Conservation (phyloP, 2,113 vertebrate genomes). For the Ageneiosus marmoratus region DNA sequence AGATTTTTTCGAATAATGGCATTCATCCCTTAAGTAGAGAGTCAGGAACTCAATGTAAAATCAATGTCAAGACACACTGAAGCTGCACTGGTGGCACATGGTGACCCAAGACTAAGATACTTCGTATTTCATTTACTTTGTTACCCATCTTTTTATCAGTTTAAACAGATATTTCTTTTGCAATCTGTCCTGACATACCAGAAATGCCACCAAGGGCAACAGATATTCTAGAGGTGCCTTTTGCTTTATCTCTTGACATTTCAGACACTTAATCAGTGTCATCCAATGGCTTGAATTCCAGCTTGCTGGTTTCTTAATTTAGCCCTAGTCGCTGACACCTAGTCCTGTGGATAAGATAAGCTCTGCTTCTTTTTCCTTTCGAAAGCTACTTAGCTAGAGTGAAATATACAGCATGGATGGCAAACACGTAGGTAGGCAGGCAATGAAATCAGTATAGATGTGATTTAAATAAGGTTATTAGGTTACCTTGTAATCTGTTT, state of each 20-base stretch:
- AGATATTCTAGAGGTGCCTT: not conserved
- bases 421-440: not conserved
- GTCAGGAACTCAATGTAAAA: no score
- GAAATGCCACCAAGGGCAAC: not conserved
- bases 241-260: constrained; percentile 38
- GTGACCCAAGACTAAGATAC: no score
- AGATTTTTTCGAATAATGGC: no score
- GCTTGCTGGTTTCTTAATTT: constrained; percentile 38
- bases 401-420: not conserved
- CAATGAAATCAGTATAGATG: not conserved
- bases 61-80: no score
- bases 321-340: constrained; percentile 12
- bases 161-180: no score
- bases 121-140: no score
- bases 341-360: constrained; percentile 23
- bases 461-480: not conserved
- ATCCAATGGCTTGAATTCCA: constrained; percentile 13
- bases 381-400: not conserved
- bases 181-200: constrained; percentile 6
- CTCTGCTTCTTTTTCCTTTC: constrained; percentile 13
- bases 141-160: no score
- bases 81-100: no score
- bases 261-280: constrained; percentile 29
- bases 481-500: not conserved
- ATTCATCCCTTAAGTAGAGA: no score